A percentile compares a stretch with the other conserved stretches of the same genome.
Conservation (phyloP, 2,113 vertebrate genomes). For the Neotoma lepida region DNA sequence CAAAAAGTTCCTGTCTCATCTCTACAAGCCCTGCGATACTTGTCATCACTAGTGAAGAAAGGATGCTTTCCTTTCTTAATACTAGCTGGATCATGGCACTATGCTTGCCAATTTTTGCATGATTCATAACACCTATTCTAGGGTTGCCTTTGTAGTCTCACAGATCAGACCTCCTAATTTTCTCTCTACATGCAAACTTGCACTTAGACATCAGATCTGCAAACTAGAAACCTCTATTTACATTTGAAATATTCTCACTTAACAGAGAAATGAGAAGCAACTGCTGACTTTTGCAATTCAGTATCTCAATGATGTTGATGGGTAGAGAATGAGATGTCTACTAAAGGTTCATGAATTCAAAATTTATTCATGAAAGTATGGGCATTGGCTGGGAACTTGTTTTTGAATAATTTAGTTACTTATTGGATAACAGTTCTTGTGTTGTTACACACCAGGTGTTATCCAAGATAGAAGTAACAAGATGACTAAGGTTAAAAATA, state of each 20-base stretch:
- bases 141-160: background rate
- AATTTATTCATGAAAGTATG: background rate
- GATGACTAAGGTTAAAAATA: background rate
- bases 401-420: constrained; percentile 37
- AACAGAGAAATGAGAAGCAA: background rate
- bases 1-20: background rate
- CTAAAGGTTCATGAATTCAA: background rate
- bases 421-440: background rate
- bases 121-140: background rate
- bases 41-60: background rate
- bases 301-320: background rate
- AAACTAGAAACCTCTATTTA: background rate
- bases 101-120: background rate
- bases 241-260: constrained; percentile 17
- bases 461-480: background rate
- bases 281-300: background rate
- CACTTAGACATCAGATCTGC: background rate
- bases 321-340: background rate
- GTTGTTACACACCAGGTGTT: background rate
- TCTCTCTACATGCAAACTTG: background rate
- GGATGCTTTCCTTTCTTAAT: background rate
- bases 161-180: background rate
- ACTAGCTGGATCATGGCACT: background rate
- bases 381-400: background rate
- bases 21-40: background rate